These are phyloP conservation scores for Clarias macrocephalus DNA, from an alignment of 2,113 vertebrate genomes.

Conservation along the genomic window DNA sequence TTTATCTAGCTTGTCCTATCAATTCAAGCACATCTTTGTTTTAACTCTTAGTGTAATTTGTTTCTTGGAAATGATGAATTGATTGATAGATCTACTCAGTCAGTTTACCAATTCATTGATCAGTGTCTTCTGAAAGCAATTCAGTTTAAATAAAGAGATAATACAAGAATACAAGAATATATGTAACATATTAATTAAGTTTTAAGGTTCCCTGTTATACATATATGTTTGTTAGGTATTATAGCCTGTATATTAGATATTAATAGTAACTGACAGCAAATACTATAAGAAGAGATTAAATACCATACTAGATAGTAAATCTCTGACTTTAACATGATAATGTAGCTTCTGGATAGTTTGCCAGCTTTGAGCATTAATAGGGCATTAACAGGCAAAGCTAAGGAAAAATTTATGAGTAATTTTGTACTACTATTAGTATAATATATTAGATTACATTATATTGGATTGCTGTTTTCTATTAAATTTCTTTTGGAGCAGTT, in stretches of 20 bases:
- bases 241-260: background rate
- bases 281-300: background rate
- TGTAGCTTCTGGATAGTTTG: background rate
- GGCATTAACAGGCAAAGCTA: background rate
- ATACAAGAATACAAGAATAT: background rate
- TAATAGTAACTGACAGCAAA: background rate
- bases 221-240: background rate
- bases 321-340: background rate
- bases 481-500: slow-evolving; percentile 30
- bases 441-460: too few relatives aligned
- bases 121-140: background rate
- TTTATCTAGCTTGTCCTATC: background rate
- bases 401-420: background rate
- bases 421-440: background rate
- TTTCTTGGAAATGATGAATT: slow-evolving; percentile 58
- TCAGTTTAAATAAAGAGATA: slow-evolving; percentile 2
- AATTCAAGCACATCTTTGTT: background rate
- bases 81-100: slow-evolving; percentile 58
- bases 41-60: slow-evolving; percentile 21
- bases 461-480: background rate
- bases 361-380: background rate
- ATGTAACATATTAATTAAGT: background rate
- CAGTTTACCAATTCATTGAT: slow-evolving; percentile 44
- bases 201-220: background rate
- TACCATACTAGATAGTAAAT: background rate